Percentiles rank a stretch among this genome's conserved stretches.
Conservation (phyloP, 2,113 vertebrate species). For the Takifugu flavidus region DNA sequence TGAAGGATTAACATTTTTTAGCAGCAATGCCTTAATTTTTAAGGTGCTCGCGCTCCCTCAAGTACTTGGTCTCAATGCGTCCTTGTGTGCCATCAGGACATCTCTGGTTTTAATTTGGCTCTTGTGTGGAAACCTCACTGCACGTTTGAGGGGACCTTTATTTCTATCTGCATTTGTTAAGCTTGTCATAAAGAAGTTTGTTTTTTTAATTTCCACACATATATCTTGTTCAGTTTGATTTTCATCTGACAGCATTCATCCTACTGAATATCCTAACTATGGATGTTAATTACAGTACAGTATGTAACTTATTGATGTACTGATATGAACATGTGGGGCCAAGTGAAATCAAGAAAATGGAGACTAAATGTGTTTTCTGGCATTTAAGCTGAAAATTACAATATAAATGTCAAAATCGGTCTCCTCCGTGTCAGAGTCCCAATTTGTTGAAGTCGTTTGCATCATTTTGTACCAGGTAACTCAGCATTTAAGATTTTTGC, state of each 20-base stretch:
- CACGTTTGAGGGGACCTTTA: background rate
- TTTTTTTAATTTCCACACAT: slow-evolving; percentile 12
- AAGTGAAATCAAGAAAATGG: slow-evolving; percentile 53
- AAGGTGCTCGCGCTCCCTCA: slow-evolving; percentile 38
- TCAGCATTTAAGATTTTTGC: background rate
- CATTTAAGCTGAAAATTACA: slow-evolving; percentile 73
- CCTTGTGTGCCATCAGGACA: slow-evolving; percentile 28
- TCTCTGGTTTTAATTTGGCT: slow-evolving; percentile 24
- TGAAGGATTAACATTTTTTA: slow-evolving; percentile 26
- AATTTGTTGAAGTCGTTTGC: slow-evolving; percentile 19
- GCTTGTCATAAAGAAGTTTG: background rate
- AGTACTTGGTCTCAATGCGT: background rate
- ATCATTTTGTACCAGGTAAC: background rate
- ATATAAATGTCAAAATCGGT: slow-evolving; percentile 75
- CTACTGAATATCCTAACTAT: slow-evolving; percentile 37
- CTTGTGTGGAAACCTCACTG: slow-evolving; percentile 5
- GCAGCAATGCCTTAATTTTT: slow-evolving; percentile 39
- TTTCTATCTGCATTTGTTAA: background rate
- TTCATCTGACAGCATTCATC: slow-evolving; percentile 31
- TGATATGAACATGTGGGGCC: slow-evolving; percentile 57
- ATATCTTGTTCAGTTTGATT: slow-evolving; percentile 18
- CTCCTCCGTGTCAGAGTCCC: slow-evolving; percentile 37
- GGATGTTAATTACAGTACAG: slow-evolving; percentile 50
- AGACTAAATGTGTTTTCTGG: slow-evolving; percentile 60
- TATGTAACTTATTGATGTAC: slow-evolving; percentile 75